Base-by-base conservation (phyloP, 1,140 invertebrate species). In the Hyles vespertilio region DNA sequence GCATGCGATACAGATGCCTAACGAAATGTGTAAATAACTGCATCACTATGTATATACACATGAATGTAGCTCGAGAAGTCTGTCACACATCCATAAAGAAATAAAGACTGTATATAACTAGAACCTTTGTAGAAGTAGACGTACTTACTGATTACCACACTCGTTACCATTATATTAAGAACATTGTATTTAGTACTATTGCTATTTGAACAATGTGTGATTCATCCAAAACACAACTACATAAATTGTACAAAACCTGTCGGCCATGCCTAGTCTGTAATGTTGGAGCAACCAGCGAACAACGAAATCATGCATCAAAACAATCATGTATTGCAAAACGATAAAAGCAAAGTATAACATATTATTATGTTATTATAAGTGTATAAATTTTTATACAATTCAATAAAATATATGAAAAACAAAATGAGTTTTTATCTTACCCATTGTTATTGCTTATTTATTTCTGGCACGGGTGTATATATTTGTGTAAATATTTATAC, bases 311-410 rank as follows among this genome's bases (percentile, higher is more conserved):
- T 3, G 45, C 56, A 63, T 47, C 44, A 59, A 55, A 49, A 45
- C n/a, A 48, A 11, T 48, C 44, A 47, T 47, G 56, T 63, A 54
- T 63, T 58, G 61, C 61, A 36, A 51, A 22, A 46, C n/a, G 45
- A 51, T 61, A 61, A 54, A 51, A 52, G 55, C 55, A 56, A 57
- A 34, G 10, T 49, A 53, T 75, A 68, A 69, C 65, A 71, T 62
- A 59, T 65, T 73, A 72, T 75, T 72, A 51, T 85, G 79, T 56
- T 60, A 65, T 58, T 65, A 40, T 60, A 82, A 79, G 63, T 72
- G 72, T 82, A 76, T 82, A 81, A 79, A 84, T 84, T 87, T 85
- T 85, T 80, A 72, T 83, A 84, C 75, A 63, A 72, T 70, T 80
- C 77, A 85, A 86, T 86, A 87, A 84, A 87, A 79, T 74, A 52